Evolutionary conservation across 2,797 vertebrate species (phyloP).

Genomic region (Oreortyx pictus): DNA sequence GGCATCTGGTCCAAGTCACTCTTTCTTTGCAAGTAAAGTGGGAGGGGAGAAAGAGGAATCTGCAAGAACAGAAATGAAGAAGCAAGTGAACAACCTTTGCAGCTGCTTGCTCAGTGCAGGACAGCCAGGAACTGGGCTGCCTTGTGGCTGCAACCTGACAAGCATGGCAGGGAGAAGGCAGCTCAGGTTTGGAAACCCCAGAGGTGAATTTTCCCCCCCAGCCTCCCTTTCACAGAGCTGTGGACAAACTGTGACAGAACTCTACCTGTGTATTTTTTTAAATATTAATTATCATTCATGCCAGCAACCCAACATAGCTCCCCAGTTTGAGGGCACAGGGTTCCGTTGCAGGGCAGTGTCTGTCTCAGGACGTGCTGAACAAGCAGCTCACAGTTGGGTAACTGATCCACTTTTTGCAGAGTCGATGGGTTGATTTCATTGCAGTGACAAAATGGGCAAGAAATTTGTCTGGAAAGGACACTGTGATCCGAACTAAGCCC

Average conservation of each 20-base stretch:
- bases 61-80: conserved; percentile 32
- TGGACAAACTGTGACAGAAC: neutral
- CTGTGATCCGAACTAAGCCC: neutral
- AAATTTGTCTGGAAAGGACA: neutral
- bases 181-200: neutral
- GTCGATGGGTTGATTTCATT: neutral
- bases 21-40: neutral
- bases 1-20: neutral
- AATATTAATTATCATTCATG: neutral
- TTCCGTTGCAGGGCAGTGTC: neutral
- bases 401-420: neutral
- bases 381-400: neutral
- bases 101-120: neutral
- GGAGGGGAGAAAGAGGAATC: neutral
- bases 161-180: neutral
- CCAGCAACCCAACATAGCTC: neutral
- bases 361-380: neutral
- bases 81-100: neutral
- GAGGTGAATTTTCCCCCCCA: neutral
- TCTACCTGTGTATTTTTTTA: rapidly evolving
- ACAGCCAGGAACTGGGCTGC: neutral
- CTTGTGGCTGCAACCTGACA: neutral
- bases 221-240: neutral
- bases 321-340: neutral
- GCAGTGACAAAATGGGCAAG: neutral